Percentiles rank a stretch among this genome's conserved stretches.
Evolutionary conservation across 2,888 invertebrate species (phyloP).

Genomic region (Deilephila elpenor): DNA sequence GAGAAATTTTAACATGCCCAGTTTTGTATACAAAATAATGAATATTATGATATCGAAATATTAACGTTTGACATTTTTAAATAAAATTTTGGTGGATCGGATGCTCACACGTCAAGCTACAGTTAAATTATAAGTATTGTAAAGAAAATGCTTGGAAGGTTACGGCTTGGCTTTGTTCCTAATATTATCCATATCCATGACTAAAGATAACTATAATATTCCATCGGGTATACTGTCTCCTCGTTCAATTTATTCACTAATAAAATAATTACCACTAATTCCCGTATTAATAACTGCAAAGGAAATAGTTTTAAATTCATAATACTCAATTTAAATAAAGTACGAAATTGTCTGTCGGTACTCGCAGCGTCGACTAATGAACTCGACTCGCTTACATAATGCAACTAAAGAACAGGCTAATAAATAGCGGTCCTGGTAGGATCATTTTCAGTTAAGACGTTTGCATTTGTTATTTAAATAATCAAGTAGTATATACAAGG

Average conservation of each 20-base stretch:
- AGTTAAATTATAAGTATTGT: neutral
- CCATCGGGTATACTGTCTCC: neutral
- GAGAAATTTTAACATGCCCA: constrained; percentile 44
- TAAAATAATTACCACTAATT: neutral
- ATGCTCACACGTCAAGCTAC: neutral
- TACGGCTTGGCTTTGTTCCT: too few species aligned
- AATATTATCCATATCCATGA: too few species aligned
- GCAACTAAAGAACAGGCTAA: neutral
- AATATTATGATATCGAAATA: constrained; percentile 29
- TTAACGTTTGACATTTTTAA: constrained; percentile 40
- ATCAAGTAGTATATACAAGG: neutral
- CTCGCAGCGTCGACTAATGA: neutral
- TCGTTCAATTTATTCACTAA: neutral
- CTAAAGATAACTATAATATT: too few species aligned
- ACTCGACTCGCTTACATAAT: neutral
- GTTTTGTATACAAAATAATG: constrained; percentile 39
- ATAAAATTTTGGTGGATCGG: constrained; percentile 41
- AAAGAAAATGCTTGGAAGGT: too few species aligned
- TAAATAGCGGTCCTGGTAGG: neutral
- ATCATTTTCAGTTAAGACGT: neutral
- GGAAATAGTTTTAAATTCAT: neutral
- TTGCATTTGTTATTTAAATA: constrained; percentile 1
- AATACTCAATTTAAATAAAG: neutral
- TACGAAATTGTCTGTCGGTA: neutral
- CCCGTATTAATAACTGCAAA: neutral